Evolutionary conservation across 1,140 invertebrate species (phyloP).

Genomic region (Orchestia grillus): DNA sequence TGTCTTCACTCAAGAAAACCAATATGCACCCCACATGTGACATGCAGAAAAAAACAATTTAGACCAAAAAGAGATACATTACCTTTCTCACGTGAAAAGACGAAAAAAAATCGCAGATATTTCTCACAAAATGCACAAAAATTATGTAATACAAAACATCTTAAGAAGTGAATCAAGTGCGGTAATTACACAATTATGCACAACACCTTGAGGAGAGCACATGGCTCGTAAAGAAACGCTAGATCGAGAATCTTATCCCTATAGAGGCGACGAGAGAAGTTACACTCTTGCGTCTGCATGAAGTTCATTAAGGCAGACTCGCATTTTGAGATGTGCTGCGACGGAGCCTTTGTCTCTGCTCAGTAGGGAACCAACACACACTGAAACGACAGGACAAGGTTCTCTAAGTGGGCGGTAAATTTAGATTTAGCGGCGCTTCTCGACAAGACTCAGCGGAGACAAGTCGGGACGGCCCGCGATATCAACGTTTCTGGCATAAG

Average conservation of each 20-base stretch:
- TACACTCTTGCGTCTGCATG: not conserved
- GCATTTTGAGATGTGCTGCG: conserved; percentile 27
- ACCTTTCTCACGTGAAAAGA: not conserved
- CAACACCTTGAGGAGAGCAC: not conserved
- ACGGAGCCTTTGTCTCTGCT: conserved; percentile 40
- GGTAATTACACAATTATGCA: not conserved
- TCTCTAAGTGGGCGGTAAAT: conserved; percentile 44
- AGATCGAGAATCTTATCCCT: not conserved
- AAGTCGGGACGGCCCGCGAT: not conserved
- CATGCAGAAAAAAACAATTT: not conserved
- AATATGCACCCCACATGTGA: not conserved
- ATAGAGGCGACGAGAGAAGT: not conserved
- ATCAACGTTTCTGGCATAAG: not conserved
- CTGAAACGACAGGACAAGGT: conserved; percentile 43
- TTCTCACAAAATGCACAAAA: not conserved
- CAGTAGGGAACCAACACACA: conserved; percentile 30
- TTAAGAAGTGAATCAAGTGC: not conserved
- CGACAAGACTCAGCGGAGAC: conserved; percentile 11
- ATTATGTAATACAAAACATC: not conserved
- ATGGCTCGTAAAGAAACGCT: not conserved
- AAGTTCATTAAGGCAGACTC: conserved; percentile 38
- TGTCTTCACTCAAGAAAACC: not conserved
- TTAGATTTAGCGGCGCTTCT: not conserved
- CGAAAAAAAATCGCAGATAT: not conserved
- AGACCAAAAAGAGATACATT: not conserved